Evolutionary conservation across 1,140 invertebrate species (phyloP).

Genomic region (Coboldia fuscipes): DNA sequence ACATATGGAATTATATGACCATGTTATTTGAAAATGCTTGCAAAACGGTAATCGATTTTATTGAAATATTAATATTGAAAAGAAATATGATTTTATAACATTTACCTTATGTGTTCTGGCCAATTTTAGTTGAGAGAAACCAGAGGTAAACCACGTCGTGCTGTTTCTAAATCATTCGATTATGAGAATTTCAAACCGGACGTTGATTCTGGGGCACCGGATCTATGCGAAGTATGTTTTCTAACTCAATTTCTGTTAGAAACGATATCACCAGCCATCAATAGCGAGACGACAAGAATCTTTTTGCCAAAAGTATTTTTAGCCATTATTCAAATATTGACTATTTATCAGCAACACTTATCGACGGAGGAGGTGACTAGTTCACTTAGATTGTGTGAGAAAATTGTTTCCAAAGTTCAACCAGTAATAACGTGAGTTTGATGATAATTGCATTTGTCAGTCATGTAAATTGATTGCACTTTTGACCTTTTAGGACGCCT

Average conservation of each 20-base stretch:
- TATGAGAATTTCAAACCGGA: no score
- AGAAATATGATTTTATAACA: no score
- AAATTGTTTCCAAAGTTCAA: conserved; percentile 56
- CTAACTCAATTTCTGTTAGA: conserved; percentile 61
- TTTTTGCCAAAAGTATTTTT: conserved; percentile 53
- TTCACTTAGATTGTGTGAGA: conserved; percentile 44
- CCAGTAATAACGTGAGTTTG: conserved; percentile 26
- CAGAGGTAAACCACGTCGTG: no score
- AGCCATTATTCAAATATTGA: conserved; percentile 37
- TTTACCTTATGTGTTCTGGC: no score
- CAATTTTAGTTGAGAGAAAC: no score
- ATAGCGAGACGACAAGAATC: conserved; percentile 56
- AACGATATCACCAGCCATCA: conserved; percentile 57
- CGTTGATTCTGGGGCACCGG: conserved; percentile 36
- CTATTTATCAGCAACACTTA: conserved; percentile 30
- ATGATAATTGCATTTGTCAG: neutral
- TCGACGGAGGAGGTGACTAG: conserved; percentile 36
- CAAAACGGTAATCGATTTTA: conserved; percentile 14
- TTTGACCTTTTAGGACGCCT: no score
- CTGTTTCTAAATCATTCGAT: no score
- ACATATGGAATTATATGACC: conserved; percentile 70
- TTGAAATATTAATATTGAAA: no score
- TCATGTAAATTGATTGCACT: neutral
- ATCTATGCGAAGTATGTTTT: conserved; percentile 40
- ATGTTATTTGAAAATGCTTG: conserved; percentile 44